These are phyloP conservation scores for Otolemur garnettii DNA, from an alignment of 2,113 vertebrate species.

Conservation along the genomic window DNA sequence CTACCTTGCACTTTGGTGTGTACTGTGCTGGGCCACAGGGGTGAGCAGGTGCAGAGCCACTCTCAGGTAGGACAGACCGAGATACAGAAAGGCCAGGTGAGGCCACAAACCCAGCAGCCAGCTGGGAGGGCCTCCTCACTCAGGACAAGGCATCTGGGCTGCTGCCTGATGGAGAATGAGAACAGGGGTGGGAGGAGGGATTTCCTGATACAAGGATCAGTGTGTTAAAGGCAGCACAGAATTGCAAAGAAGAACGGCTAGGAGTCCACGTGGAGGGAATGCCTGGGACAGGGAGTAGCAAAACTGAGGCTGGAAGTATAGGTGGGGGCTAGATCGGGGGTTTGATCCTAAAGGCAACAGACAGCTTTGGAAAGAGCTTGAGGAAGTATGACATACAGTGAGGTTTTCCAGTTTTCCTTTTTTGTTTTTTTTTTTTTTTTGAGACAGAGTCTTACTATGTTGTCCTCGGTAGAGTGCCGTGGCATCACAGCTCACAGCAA, in stretches of 20 bases:
- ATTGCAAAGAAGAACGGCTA: rapidly evolving
- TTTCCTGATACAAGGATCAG: not conserved
- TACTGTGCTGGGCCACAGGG: too few species aligned
- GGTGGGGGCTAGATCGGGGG: not conserved
- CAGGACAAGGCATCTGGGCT: not conserved
- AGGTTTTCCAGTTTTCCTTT: too few species aligned
- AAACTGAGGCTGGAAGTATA: not conserved
- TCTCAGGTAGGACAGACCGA: not conserved
- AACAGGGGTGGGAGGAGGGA: not conserved
- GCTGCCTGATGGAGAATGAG: not conserved
- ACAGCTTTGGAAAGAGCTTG: not conserved
- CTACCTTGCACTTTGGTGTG: too few species aligned
- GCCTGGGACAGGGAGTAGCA: not conserved
- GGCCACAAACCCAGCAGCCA: too few species aligned
- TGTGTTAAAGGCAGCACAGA: too few species aligned
- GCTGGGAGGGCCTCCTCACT: not conserved
- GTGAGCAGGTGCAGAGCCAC: too few species aligned
- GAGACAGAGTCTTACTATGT: too few species aligned
- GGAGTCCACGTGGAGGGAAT: not conserved
- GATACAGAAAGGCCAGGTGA: too few species aligned
- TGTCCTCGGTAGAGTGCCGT: too few species aligned
- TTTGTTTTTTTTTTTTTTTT: too few species aligned
- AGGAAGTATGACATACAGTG: rapidly evolving
- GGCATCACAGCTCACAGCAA: too few species aligned
- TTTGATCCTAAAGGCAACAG: not conserved